These are phyloP conservation scores for Scatophagus argus DNA, from an alignment of 2,113 vertebrate species.

Conservation along the genomic window DNA sequence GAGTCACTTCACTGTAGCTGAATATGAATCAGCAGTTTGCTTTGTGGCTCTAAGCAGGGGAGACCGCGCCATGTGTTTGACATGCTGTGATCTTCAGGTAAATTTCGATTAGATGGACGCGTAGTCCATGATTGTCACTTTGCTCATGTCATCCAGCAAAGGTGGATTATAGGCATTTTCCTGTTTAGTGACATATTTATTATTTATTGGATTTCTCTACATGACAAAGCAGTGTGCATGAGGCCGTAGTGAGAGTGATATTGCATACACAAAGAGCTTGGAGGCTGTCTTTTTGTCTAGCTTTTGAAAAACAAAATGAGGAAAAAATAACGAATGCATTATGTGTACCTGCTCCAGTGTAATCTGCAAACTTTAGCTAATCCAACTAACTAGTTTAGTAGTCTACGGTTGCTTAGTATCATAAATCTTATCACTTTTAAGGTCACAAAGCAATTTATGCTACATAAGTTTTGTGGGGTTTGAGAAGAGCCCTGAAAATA, in stretches of 20 bases:
- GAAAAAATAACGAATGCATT: not conserved
- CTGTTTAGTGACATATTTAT: not conserved
- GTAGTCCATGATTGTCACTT: not conserved
- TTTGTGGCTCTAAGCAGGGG: conserved; percentile 27
- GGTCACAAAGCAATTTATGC: no score
- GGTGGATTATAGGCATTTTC: not conserved
- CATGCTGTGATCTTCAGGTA: conserved; percentile 43
- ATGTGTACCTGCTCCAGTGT: not conserved
- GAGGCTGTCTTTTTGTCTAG: no score
- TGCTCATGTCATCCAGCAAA: not conserved
- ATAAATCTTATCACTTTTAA: no score
- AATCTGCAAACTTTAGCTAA: not conserved
- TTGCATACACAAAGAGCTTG: no score
- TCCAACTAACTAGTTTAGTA: not conserved
- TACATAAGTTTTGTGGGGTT: no score
- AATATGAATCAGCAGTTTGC: conserved; percentile 32
- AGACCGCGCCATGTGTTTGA: conserved; percentile 9
- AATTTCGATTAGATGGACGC: conserved; percentile 10
- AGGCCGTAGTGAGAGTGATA: no score
- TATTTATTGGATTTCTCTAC: no score
- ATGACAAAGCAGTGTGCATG: no score
- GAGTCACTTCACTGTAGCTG: not conserved
- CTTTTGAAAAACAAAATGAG: not conserved
- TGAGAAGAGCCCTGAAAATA: no score
- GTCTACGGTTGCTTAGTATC: no score